Evolutionary conservation across 2,797 vertebrate species (phyloP).

Genomic region (Meriones psammophilus): DNA sequence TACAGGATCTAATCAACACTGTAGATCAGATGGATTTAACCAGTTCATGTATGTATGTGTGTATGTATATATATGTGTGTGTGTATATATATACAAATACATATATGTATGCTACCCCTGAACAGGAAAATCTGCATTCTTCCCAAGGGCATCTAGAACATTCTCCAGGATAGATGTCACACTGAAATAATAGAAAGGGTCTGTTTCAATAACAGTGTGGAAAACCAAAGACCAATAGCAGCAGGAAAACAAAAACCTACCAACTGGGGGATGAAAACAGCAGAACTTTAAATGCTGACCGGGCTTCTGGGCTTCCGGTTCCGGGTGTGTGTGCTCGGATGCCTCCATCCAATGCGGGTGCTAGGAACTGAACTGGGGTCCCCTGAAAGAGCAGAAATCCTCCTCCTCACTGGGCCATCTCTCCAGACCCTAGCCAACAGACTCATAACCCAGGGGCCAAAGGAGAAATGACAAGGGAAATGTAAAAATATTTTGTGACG

Average conservation of each 20-base stretch:
- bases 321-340: neutral
- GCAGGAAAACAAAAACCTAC: neutral
- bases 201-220: neutral
- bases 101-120: neutral
- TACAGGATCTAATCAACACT: neutral
- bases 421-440: neutral
- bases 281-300: neutral
- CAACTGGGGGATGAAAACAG: neutral
- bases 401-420: neutral
- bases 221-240: neutral
- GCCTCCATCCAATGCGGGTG: too few species aligned
- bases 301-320: too few species aligned
- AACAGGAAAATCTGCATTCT: neutral
- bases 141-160: neutral
- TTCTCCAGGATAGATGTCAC: neutral
- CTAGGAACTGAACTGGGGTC: neutral
- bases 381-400: neutral
- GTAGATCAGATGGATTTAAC: neutral
- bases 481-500: neutral
- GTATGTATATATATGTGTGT: too few species aligned
- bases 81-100: too few species aligned
- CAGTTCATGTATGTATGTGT: too few species aligned
- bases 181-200: neutral
- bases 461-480: neutral
- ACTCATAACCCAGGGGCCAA: neutral